phyloP scores from a whole-genome alignment of 2,888 invertebrate genomes.

The Meteorus colon region DNA sequence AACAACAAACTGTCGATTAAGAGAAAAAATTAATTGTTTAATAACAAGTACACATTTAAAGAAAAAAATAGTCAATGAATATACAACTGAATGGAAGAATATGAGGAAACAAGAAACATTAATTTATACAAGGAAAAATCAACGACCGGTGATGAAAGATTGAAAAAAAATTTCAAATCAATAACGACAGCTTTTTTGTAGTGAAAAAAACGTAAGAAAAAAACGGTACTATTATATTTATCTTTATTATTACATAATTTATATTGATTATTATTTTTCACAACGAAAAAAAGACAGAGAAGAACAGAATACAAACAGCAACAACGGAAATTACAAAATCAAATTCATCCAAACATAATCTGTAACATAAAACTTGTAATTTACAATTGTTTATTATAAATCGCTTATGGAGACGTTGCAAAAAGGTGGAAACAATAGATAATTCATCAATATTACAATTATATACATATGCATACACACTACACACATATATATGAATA shows the following conservation, averaged over 20 bases:
- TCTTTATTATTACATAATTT: not conserved
- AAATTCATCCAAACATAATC: no score
- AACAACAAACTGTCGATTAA: not conserved
- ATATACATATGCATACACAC: no score
- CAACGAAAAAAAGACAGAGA: not conserved
- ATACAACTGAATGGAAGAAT: not conserved
- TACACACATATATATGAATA: not conserved
- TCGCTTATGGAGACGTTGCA: no score
- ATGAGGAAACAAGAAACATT: not conserved
- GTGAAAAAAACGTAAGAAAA: not conserved
- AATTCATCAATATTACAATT: no score
- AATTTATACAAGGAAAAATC: not conserved
- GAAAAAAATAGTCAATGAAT: not conserved
- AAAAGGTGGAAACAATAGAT: no score
- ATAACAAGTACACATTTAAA: not conserved
- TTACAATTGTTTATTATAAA: no score
- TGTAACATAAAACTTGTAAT: no score
- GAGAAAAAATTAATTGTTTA: not conserved
- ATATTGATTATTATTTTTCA: not conserved
- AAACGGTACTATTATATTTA: conserved; percentile 20
- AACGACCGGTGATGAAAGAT: not conserved
- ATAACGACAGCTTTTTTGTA: not conserved
- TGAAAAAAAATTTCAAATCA: not conserved
- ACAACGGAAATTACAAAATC: not conserved
- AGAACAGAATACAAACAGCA: not conserved